phyloP scores from a whole-genome alignment of 2,888 invertebrate genomes.

The Hylaea fasciaria region DNA sequence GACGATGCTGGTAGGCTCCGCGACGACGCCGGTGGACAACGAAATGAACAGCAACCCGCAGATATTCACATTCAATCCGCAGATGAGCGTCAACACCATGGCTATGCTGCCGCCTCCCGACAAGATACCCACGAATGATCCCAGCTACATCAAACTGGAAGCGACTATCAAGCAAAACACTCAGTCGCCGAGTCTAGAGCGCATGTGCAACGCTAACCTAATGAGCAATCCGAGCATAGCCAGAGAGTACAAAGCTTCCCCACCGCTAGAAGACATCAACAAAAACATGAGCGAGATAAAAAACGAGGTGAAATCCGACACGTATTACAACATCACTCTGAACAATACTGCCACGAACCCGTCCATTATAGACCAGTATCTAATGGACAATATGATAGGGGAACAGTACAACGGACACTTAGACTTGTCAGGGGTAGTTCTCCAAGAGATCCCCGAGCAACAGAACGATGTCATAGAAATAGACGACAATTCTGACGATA shows the following conservation, averaged over 20 bases:
- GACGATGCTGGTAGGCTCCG: constrained; percentile 62
- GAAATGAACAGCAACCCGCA: constrained; percentile 64
- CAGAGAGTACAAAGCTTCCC: constrained; percentile 77
- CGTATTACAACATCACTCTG: constrained; percentile 69
- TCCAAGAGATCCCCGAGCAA: constrained; percentile 67
- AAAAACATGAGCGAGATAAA: constrained; percentile 78
- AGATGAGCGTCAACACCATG: constrained; percentile 71
- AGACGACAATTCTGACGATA: constrained; percentile 80
- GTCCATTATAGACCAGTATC: constrained; percentile 72
- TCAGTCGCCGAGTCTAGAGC: constrained; percentile 75
- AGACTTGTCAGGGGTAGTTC: constrained; percentile 66
- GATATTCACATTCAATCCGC: constrained; percentile 75
- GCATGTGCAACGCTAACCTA: constrained; percentile 76
- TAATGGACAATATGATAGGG: constrained; percentile 76
- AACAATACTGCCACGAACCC: constrained; percentile 63
- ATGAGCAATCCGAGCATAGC: constrained; percentile 64
- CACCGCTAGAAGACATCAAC: constrained; percentile 76
- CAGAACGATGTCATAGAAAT: constrained; percentile 79
- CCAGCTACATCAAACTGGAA: constrained; percentile 80
- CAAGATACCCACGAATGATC: constrained; percentile 72
- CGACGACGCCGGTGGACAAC: constrained; percentile 67
- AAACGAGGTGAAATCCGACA: constrained; percentile 77
- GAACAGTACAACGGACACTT: constrained; percentile 73
- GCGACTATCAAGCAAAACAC: constrained; percentile 79
- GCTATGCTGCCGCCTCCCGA: constrained; percentile 71